A percentile compares a stretch with the other conserved stretches of the same genome.
Evolutionary conservation across 2,113 vertebrate genomes (phyloP).

Genomic region (Leptobrachium leishanense): DNA sequence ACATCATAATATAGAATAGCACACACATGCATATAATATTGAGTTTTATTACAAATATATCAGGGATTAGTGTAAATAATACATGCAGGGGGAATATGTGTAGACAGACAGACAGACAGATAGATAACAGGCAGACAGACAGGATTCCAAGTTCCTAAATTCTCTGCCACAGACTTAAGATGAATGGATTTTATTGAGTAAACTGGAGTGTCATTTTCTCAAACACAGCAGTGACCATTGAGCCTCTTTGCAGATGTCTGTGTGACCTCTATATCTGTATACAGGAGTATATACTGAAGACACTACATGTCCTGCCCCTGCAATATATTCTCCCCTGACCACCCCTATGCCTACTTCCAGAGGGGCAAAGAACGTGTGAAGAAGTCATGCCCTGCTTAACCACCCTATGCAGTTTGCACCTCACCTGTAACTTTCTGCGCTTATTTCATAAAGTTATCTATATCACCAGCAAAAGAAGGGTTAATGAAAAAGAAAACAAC

Average conservation of each 20-base stretch:
- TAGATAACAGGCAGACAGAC: background rate
- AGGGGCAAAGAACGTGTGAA: no score
- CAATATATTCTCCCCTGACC: no score
- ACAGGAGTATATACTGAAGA: background rate
- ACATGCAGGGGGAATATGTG: no score
- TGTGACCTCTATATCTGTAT: slow-evolving; percentile 17
- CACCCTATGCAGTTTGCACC: no score
- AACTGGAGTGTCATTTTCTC: background rate
- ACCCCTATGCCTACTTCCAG: no score
- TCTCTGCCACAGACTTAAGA: background rate
- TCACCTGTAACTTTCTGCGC: background rate
- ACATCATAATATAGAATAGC: no score
- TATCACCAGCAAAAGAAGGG: background rate
- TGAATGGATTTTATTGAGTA: slow-evolving; percentile 5
- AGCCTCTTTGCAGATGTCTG: slow-evolving; percentile 19
- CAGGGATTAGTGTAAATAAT: no score
- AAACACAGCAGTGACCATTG: slow-evolving; percentile 2
- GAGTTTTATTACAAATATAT: no score
- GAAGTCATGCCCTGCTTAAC: no score
- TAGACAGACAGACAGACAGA: background rate
- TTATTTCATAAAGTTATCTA: no score
- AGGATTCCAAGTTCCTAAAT: background rate
- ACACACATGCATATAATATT: no score
- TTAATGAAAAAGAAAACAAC: background rate
- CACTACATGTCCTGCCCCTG: no score